Conservation (phyloP, 2,113 vertebrate species). For the Micronycteris hirsuta region DNA sequence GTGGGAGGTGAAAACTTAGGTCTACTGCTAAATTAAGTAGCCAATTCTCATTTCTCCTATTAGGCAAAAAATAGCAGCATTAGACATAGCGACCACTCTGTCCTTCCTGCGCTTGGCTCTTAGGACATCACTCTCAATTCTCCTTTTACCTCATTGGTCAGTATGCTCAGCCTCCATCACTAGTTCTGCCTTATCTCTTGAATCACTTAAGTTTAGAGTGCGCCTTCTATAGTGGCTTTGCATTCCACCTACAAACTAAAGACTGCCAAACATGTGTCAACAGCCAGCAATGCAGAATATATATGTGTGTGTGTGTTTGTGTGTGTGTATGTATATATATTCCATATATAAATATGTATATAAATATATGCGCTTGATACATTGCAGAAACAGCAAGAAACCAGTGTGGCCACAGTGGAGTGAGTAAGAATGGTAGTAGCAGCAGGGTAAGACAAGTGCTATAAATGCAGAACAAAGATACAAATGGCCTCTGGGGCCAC, state of each 20-base stretch:
- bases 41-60: neutral
- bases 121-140: neutral
- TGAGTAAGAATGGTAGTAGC: too few relatives aligned
- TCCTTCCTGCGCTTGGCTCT: neutral
- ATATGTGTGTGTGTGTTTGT: too few relatives aligned
- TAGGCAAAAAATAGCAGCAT: neutral
- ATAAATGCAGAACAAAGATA: neutral
- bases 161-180: neutral
- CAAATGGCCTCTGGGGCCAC: neutral
- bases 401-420: neutral
- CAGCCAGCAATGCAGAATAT: neutral
- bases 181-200: neutral
- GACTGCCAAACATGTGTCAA: neutral
- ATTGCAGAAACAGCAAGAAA: neutral
- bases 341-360: too few relatives aligned
- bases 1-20: neutral
- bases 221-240: rapidly evolving
- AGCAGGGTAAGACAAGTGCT: neutral
- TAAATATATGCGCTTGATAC: neutral
- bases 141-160: neutral
- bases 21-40: neutral
- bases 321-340: too few relatives aligned
- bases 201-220: neutral
- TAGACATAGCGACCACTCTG: neutral
- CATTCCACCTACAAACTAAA: neutral